Percentiles rank a stretch among this genome's conserved stretches.
phyloP scores from a whole-genome alignment of 2,113 vertebrate species.

The Spheniscus mendiculus region DNA sequence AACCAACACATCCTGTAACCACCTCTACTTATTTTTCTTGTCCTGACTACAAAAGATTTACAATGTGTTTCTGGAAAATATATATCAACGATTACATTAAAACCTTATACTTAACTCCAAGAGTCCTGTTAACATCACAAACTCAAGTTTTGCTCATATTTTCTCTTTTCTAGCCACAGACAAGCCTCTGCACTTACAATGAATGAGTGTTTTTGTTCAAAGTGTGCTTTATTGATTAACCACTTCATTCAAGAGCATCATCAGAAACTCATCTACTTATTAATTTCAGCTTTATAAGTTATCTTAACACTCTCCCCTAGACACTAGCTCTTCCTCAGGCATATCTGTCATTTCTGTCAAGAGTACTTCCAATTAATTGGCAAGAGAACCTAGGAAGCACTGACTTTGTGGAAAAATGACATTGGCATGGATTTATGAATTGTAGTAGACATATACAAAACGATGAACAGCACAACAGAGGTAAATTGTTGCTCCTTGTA shows the following conservation, averaged over 20 bases:
- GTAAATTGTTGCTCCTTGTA: background rate
- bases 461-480: background rate
- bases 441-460: background rate
- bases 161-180: background rate
- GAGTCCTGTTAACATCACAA: background rate
- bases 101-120: background rate
- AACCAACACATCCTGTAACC: background rate
- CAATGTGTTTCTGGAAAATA: background rate
- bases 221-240: constrained; percentile 43
- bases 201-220: constrained; percentile 7
- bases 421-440: background rate
- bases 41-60: background rate
- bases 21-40: background rate
- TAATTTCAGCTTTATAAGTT: constrained; percentile 38
- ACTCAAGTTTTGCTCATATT: background rate
- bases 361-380: background rate
- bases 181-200: background rate
- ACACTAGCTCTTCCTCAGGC: background rate
- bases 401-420: background rate
- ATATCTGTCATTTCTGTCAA: constrained; percentile 14
- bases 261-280: constrained; percentile 38
- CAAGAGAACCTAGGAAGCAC: background rate
- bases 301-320: background rate
- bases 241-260: constrained; percentile 15
- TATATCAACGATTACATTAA: rapidly evolving